Percentiles rank a stretch among this genome's conserved stretches.
These are phyloP conservation scores for Octopus bimaculoides DNA, from an alignment of 1,140 invertebrate species.

Conservation along the genomic window DNA sequence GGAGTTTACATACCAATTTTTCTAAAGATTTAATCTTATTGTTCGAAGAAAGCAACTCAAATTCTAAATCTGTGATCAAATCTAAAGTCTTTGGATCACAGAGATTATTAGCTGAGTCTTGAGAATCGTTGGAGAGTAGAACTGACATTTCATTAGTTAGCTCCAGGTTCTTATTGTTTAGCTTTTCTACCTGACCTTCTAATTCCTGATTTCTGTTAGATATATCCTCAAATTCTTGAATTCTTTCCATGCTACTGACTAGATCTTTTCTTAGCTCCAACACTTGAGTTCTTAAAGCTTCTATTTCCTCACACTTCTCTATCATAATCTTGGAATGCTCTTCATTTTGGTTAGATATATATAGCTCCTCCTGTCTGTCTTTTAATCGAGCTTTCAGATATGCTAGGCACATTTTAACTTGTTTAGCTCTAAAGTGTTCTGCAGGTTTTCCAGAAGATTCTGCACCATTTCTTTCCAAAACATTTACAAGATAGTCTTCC, in stretches of 20 bases:
- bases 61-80: conserved; percentile 31
- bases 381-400: no score
- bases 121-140: conserved; percentile 19
- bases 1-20: conserved; percentile 19
- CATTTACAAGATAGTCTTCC: background rate
- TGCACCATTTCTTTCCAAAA: background rate
- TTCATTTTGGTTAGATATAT: no score
- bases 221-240: conserved; percentile 25
- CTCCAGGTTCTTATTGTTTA: conserved; percentile 12
- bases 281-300: background rate
- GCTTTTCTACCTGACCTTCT: conserved; percentile 7
- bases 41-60: conserved; percentile 22
- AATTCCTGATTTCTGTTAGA: conserved; percentile 17
- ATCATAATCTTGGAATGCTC: background rate
- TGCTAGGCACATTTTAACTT: no score
- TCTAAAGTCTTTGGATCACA: conserved; percentile 20
- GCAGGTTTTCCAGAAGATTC: background rate
- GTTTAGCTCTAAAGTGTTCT: no score
- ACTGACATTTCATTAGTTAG: conserved; percentile 20
- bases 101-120: background rate
- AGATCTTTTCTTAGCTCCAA: background rate
- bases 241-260: background rate
- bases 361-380: no score
- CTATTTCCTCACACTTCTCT: background rate
- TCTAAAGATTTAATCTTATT: conserved; percentile 28